phyloP scores from a whole-genome alignment of 2,113 vertebrate species.

The Equus quagga region DNA sequence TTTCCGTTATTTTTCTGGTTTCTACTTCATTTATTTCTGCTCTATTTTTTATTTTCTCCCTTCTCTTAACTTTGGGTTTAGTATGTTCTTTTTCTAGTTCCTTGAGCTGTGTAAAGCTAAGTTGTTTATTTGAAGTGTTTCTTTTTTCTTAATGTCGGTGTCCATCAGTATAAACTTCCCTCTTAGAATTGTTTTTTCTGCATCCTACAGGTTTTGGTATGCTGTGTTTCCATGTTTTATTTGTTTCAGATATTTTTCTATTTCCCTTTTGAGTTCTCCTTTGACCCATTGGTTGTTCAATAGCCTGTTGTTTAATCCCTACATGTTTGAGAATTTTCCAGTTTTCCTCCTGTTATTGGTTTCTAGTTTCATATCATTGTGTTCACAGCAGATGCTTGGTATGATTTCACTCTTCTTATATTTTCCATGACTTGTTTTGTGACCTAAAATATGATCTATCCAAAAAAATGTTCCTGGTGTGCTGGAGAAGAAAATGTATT shows the following conservation, averaged over 20 bases:
- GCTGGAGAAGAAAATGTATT: background rate
- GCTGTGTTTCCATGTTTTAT: background rate
- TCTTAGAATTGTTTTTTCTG: background rate
- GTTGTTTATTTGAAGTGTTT: background rate
- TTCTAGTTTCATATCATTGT: background rate
- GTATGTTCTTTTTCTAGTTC: background rate
- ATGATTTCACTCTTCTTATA: background rate
- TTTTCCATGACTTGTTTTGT: background rate
- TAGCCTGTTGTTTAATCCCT: background rate
- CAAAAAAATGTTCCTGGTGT: background rate
- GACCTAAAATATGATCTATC: background rate
- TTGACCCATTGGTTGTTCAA: background rate
- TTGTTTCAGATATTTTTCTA: background rate
- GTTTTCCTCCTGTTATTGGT: background rate
- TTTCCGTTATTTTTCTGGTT: background rate
- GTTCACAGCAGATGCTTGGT: background rate
- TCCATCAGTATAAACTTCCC: background rate
- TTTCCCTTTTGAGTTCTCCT: background rate
- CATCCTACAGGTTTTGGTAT: background rate
- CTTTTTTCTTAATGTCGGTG: background rate
- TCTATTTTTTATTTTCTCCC: background rate
- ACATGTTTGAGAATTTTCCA: background rate
- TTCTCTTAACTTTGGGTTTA: background rate
- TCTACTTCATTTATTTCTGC: background rate
- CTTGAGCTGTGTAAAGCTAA: background rate